Evolutionary conservation across 2,797 vertebrate species (phyloP).

Genomic region (Hypotaenidia philippensis): DNA sequence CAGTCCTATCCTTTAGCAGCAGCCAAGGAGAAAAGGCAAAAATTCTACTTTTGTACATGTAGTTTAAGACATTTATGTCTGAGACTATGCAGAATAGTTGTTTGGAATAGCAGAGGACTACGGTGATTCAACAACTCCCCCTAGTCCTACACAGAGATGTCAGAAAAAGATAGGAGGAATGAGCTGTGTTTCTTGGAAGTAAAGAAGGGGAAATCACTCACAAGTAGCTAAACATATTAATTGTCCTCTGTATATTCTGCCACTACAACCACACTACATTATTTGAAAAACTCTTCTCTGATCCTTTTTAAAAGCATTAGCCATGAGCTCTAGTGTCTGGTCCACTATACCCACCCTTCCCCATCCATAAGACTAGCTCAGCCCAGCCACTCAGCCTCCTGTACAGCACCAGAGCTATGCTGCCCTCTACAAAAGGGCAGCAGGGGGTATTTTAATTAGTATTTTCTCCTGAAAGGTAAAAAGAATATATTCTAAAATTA

Average conservation of each 20-base stretch:
- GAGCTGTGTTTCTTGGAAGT: neutral
- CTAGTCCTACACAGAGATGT: neutral
- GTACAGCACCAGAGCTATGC: neutral
- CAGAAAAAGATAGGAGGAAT: neutral
- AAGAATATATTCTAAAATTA: neutral
- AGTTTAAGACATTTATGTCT: neutral
- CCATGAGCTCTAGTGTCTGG: neutral
- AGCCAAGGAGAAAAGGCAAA: neutral
- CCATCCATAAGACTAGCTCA: neutral
- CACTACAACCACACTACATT: neutral
- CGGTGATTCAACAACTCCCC: neutral
- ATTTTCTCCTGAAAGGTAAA: constrained; percentile 1
- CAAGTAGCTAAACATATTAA: neutral
- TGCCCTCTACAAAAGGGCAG: neutral
- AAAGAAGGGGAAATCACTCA: neutral
- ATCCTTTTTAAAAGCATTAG: neutral
- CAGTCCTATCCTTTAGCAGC: neutral
- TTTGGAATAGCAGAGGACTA: neutral
- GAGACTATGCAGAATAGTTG: neutral
- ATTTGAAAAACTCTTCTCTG: neutral
- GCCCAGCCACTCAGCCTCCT: neutral
- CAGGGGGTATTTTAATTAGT: neutral
- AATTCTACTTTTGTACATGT: neutral
- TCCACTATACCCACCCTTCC: neutral
- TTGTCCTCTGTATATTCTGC: neutral